phyloP scores from a whole-genome alignment of 2,888 invertebrate species.

The Diaperis boleti region DNA sequence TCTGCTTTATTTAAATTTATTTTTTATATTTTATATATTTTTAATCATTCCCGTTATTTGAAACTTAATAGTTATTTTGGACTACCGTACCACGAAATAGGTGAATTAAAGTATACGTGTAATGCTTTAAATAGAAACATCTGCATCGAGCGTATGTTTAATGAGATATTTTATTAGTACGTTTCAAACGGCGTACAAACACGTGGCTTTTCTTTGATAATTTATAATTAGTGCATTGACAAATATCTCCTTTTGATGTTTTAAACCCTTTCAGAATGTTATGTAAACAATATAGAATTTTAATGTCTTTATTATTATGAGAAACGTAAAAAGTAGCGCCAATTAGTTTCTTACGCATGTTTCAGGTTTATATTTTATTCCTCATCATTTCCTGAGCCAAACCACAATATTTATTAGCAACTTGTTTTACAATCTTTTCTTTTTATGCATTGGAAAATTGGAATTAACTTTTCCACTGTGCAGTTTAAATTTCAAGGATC shows the following conservation, averaged over 20 bases:
- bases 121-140: conserved; percentile 24
- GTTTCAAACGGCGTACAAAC: conserved; percentile 41
- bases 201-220: conserved; percentile 46
- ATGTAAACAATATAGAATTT: conserved; percentile 32
- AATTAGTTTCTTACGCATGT: conserved; percentile 16
- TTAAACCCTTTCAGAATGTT: conserved; percentile 28
- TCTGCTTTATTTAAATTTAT: conserved; percentile 32
- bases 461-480: neutral
- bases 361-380: conserved; percentile 3
- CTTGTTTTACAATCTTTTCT: neutral
- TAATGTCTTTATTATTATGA: conserved; percentile 40
- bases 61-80: conserved; percentile 2
- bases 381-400: conserved; percentile 5
- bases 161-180: conserved; percentile 48
- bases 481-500: neutral
- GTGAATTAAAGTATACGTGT: conserved; percentile 6
- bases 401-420: neutral
- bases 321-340: conserved; percentile 23
- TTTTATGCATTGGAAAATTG: too few relatives aligned
- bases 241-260: conserved; percentile 49
- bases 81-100: neutral
- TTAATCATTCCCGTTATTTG: neutral
- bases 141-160: conserved; percentile 40
- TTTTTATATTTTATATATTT: conserved; percentile 26
- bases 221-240: conserved; percentile 50